Evolutionary conservation across 53 echinoderm and acorn worm species (phyloP).

Genomic region (Mesocentrotus franciscanus): DNA sequence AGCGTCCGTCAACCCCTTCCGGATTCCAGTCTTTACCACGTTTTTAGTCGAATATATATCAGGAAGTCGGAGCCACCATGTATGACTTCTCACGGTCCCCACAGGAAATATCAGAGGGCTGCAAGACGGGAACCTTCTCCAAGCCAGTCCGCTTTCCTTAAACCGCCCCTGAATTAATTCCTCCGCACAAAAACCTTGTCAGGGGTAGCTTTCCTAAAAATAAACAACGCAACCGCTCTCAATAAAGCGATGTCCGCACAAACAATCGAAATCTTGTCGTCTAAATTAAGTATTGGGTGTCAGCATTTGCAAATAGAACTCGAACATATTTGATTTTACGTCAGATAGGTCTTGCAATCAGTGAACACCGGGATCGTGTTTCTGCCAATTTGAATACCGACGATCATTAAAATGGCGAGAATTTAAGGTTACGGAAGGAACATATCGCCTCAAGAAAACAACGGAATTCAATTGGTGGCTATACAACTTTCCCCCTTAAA

Average conservation of each 20-base stretch:
- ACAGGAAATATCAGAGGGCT: constrained; percentile 31
- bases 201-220: not conserved
- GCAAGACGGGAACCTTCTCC: not conserved
- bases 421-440: constrained; percentile 26
- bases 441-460: constrained; percentile 44
- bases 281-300: constrained; percentile 59
- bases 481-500: not conserved
- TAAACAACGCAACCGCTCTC: constrained; percentile 50
- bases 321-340: constrained; percentile 62
- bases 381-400: constrained; percentile 39
- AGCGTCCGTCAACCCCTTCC: constrained; percentile 18
- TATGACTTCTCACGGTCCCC: not conserved
- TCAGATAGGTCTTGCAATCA: constrained; percentile 56
- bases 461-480: not conserved
- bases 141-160: not conserved
- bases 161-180: constrained; percentile 38
- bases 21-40: not conserved
- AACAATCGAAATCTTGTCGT: constrained; percentile 57
- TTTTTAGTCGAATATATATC: not conserved
- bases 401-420: constrained; percentile 55
- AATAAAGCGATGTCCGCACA: constrained; percentile 53
- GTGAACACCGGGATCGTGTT: constrained; percentile 31
- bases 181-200: constrained; percentile 35
- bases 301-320: constrained; percentile 58
- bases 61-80: not conserved